Percentiles rank a stretch among this genome's conserved stretches.
These are phyloP conservation scores for Apogon talboti DNA, from an alignment of 2,797 vertebrate genomes.

Conservation along the genomic window DNA sequence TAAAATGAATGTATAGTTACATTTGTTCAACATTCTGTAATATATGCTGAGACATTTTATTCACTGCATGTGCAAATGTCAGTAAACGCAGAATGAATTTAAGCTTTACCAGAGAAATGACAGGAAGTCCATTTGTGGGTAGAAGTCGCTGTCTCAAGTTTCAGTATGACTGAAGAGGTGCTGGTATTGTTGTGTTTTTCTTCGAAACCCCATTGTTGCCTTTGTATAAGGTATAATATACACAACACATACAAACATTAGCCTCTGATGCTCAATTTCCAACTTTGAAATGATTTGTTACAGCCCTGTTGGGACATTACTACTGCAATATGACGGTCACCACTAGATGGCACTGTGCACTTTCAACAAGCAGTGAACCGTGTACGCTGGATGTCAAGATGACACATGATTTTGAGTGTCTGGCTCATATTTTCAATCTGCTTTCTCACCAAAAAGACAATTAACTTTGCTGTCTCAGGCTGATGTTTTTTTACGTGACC, in stretches of 20 bases:
- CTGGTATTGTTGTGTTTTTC: not conserved
- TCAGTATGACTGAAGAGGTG: constrained; percentile 35
- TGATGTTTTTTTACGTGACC: constrained; percentile 18
- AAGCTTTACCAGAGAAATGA: constrained; percentile 17
- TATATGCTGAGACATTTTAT: no score
- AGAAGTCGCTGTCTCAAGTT: constrained; percentile 24
- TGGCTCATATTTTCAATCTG: constrained; percentile 16
- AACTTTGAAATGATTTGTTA: constrained; percentile 3
- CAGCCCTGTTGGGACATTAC: not conserved
- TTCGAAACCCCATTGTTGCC: not conserved
- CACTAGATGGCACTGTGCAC: constrained; percentile 73
- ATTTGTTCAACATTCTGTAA: no score
- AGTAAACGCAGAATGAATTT: not conserved
- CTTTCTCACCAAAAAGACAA: constrained; percentile 14
- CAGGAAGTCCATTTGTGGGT: constrained; percentile 51
- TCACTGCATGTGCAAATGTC: no score
- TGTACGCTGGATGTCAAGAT: not conserved
- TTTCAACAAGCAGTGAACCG: constrained; percentile 11
- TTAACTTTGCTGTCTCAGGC: constrained; percentile 22
- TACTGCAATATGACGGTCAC: not conserved
- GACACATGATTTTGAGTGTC: constrained; percentile 4
- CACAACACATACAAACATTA: not conserved
- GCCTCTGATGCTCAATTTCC: not conserved
- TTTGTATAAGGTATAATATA: not conserved
- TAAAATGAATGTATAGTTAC: no score